Base-by-base conservation (phyloP, 2,113 vertebrate species). In the Oreotrochilus melanogaster region DNA sequence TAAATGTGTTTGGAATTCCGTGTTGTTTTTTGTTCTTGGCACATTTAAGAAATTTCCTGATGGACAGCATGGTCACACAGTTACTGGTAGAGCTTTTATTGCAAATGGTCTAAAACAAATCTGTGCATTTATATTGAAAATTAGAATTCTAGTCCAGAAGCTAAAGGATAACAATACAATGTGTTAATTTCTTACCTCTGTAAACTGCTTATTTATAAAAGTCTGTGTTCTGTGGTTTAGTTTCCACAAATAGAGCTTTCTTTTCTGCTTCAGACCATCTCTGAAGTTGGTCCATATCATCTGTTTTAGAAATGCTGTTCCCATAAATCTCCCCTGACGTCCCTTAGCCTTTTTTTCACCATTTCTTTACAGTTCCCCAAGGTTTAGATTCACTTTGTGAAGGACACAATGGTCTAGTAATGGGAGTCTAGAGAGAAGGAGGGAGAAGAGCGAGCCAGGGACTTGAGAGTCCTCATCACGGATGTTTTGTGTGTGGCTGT, bases 1-100 rank as follows among this genome's bases (percentile, higher is more conserved):
- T 84, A 95, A 94, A 92, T 45, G 60, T 28, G 47, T 47, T 96
- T 71, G 70, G 92, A 93, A 93, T 84, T 95, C 70, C 72, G 43
- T 78, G 58, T 56, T 75, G 45, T 47, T 47, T 47, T 19, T 47
- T 47, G 7, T 69, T 47, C 54, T 75, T 79, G 85, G 69, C 81
- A 42, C 81, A 89, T 86, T 4, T 25, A 85, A 93, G 73, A 92
- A 78, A 82, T 84, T 95, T 87, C 93, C 93, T 85, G 73, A 93
- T 91, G 70, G 74, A 85, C 95, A 94, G 73, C 87, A 28, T 89
- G 90, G 31, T 65, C 66, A 45, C 66, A 69, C 71, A 89, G 50
- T 94, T 94, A 73, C 88, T 95, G 71, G 53, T 78, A 57, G 50
- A 79, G 62, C 58, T 89, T 89, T 89, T 82, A 53, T 89, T 93